Evolutionary conservation across 2,888 invertebrate genomes (phyloP).

Genomic region (Ophion costatus): DNA sequence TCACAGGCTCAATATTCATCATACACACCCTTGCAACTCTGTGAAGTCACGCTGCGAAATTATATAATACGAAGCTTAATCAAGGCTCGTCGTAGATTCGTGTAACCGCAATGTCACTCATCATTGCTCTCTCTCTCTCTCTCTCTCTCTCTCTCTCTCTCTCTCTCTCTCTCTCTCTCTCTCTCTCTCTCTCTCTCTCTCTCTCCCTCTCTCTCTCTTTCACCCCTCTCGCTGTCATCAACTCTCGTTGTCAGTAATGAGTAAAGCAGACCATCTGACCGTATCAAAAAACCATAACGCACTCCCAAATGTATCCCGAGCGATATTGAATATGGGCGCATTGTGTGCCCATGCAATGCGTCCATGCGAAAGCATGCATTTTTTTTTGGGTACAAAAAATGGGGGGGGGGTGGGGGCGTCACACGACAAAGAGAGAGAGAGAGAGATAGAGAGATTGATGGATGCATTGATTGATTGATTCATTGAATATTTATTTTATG

Average conservation of each 20-base stretch:
- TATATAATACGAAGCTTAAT: constrained; percentile 64
- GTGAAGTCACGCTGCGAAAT: constrained; percentile 61
- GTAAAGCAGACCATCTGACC: constrained; percentile 17
- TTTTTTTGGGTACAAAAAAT: neutral
- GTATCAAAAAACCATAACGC: neutral
- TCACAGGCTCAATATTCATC: constrained; percentile 65
- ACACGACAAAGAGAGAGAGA: too few species aligned
- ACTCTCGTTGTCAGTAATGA: constrained; percentile 42
- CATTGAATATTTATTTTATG: too few species aligned
- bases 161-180: constrained; percentile 11
- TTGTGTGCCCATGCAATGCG: constrained; percentile 4
- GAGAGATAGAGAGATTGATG: too few species aligned
- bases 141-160: constrained; percentile 4
- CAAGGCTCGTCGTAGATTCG: constrained; percentile 60
- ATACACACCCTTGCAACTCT: constrained; percentile 44
- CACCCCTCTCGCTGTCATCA: constrained; percentile 5
- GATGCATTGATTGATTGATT: too few species aligned
- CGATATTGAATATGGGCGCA: neutral
- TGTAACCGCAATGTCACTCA: constrained; percentile 62
- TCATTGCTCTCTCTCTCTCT: constrained; percentile 31
- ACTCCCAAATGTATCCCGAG: neutral
- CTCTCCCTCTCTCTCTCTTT: constrained; percentile 11
- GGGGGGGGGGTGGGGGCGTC: neutral
- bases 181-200: constrained; percentile 15
- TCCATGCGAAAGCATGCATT: neutral